Conservation (phyloP, 2,797 vertebrate species). For the Malacoctenus gilli region DNA sequence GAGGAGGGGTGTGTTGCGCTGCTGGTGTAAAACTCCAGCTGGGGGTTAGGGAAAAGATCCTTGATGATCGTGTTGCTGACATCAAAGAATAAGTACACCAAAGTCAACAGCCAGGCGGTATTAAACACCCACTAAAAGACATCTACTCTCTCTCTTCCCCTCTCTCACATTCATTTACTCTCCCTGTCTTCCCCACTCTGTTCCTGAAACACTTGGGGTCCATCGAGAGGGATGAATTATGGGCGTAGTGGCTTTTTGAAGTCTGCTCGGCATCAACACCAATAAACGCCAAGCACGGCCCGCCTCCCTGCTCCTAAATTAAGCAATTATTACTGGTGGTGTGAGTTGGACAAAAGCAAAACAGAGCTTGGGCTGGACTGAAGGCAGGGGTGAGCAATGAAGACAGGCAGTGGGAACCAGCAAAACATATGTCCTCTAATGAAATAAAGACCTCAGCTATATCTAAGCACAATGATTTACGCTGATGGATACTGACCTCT, state of each 20-base stretch:
- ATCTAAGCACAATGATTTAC: constrained; percentile 64
- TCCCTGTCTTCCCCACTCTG: constrained; percentile 57
- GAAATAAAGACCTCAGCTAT: constrained; percentile 58
- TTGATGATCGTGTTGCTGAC: constrained; percentile 79
- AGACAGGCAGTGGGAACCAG: constrained; percentile 44
- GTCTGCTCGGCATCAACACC: constrained; percentile 76
- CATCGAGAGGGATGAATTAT: constrained; percentile 75
- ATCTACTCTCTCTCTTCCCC: constrained; percentile 50
- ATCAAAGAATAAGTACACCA: constrained; percentile 77
- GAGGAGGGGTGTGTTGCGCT: constrained; percentile 45
- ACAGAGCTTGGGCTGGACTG: constrained; percentile 41
- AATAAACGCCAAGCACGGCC: constrained; percentile 72
- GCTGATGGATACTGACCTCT: constrained; percentile 46
- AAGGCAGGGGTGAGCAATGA: constrained; percentile 37
- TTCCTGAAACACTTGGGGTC: constrained; percentile 70
- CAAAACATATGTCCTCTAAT: constrained; percentile 62
- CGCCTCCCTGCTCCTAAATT: constrained; percentile 76
- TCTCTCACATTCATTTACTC: constrained; percentile 67
- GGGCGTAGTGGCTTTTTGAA: constrained; percentile 77
- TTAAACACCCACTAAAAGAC: constrained; percentile 72
- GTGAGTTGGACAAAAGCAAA: constrained; percentile 61
- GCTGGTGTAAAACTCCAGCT: constrained; percentile 66
- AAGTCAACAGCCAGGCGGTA: constrained; percentile 73
- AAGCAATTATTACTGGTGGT: constrained; percentile 77
- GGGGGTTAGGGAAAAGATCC: constrained; percentile 61